phyloP scores from a whole-genome alignment of 2,888 invertebrate genomes.

The Tachina fera region DNA sequence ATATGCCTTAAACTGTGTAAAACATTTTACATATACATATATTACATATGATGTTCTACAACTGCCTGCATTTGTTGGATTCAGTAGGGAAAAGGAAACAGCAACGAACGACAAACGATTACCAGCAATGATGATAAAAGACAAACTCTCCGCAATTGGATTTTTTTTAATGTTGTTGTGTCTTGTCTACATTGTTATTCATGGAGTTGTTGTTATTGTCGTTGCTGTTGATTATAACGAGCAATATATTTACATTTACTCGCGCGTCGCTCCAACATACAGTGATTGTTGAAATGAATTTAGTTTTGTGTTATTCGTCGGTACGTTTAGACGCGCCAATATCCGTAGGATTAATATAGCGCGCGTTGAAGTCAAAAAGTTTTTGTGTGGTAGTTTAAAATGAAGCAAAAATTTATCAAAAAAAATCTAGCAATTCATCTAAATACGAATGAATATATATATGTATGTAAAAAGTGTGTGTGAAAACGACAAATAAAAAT shows the following conservation, averaged over 20 bases:
- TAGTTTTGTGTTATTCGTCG: conserved; percentile 82
- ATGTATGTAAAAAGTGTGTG: background rate
- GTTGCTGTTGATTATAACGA: conserved; percentile 59
- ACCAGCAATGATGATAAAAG: conserved; percentile 58
- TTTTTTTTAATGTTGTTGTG: conserved; percentile 40
- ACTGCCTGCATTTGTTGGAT: background rate
- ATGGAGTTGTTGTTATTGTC: conserved; percentile 51
- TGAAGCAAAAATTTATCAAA: conserved; percentile 11
- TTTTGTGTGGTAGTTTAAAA: conserved; percentile 27
- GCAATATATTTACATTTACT: conserved; percentile 72
- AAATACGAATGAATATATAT: conserved; percentile 4
- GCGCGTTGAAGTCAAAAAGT: conserved; percentile 66
- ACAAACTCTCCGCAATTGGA: conserved; percentile 61
- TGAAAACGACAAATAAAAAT: conserved; percentile 47
- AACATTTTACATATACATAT: background rate
- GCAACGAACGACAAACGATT: conserved; percentile 44
- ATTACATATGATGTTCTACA: background rate
- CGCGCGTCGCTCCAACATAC: conserved; percentile 70
- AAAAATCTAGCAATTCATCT: background rate
- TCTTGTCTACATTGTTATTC: conserved; percentile 55
- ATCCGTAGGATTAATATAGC: conserved; percentile 67
- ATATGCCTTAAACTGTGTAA: no score
- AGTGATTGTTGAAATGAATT: conserved; percentile 69
- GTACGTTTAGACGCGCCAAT: conserved; percentile 80
- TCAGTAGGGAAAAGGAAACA: conserved; percentile 35